Base-by-base conservation (phyloP, 2,888 invertebrate species). In the Beris chalybata region DNA sequence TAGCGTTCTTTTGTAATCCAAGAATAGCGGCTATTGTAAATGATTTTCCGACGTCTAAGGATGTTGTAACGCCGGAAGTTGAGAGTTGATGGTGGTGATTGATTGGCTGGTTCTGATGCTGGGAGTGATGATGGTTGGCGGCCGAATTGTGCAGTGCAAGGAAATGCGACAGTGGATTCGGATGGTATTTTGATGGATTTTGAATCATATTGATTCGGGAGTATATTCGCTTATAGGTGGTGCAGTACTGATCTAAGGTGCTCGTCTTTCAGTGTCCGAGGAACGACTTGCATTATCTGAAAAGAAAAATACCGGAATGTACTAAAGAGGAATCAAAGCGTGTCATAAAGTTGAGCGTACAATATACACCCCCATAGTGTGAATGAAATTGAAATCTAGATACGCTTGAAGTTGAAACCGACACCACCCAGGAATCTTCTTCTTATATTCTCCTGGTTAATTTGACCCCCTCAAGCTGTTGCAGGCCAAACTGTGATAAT, bases 21-120 rank as follows among this genome's bases (percentile, higher is more conserved):
- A 94, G 85, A 74, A 93, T 93, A 70, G 93, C 92, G 70, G 93
- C 93, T 73, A 94, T 94, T 30, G 93, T 93, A 74, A 94, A 94
- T 5, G 92, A 91, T 75, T 90, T 90, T 50, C 87, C 86, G 67
- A 77, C 79, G 72, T 81, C 81, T 71, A 80, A 76, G 70, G 81
- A 76, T 71, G 80, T 77, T 71, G 75, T 77, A 68, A 75, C 70
- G 76, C 72, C 56, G 6, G 31, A 68, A 76, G 75, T 71, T 75
- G 74, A 75, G 74, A 73, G 74, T 73, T 73, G 75, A 72, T 69
- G 69, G 66, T 64, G 52, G 70, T 68, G 70, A 56, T 22, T 52
- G 31, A 30, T 64, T 50, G 58, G 54, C 22, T 57, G 48, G 22
- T 56, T 61, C n/a, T 38, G 64, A 65, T 71, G 67, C 64, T 71